Evolutionary conservation across 2,113 vertebrate genomes (phyloP), one percentile per base, ranked within the genome.

Genomic region (Ranitomeya imitator): DNA sequence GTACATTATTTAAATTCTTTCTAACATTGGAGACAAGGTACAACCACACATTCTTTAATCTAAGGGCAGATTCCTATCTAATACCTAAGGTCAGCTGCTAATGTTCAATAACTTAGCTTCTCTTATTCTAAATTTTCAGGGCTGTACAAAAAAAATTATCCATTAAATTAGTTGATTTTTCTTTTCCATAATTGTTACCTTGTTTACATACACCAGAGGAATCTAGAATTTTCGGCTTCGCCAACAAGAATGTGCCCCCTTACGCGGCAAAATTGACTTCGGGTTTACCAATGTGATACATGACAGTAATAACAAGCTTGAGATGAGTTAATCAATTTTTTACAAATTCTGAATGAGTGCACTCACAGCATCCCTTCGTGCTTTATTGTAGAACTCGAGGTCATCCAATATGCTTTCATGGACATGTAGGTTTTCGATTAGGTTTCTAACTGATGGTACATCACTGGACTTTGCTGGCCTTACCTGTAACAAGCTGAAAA

Each of bases 281-380:
- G 60, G 4, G 60, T 80, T 81, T 81, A 81, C 8, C 57, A 31
- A 9, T 26, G n/a, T 80, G 31, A 80, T 15, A 80, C 7, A 61
- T 81, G 55, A 61, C 79, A 76, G 73, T 79, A 7, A 79, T 55
- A 31, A 52, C 73, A 21, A 51, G 79, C 16, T 26, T 5, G 13
- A 14, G 16, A 26, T 61, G 14, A 45, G 79, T 37, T 31, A 57
- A 59, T 79, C 54, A 57, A 60, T 57, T 16, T 60, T 7, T 59
- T 80, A 60, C n/a, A 31, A 31, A 18, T 67, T n/a, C 7, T 55
- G 21, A 71, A 69, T 71, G 21, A 61, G 18, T 10, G 14, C 16
- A 95, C 97, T 96, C 90, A 99, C 98, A 31, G 11, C 80, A 87
- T 97, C 96, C 90, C 90, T 93, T 37, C 88, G 91, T 87, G 93